These are phyloP conservation scores for Limnothrissa miodon DNA, from an alignment of 2,113 vertebrate genomes.

Conservation along the genomic window DNA sequence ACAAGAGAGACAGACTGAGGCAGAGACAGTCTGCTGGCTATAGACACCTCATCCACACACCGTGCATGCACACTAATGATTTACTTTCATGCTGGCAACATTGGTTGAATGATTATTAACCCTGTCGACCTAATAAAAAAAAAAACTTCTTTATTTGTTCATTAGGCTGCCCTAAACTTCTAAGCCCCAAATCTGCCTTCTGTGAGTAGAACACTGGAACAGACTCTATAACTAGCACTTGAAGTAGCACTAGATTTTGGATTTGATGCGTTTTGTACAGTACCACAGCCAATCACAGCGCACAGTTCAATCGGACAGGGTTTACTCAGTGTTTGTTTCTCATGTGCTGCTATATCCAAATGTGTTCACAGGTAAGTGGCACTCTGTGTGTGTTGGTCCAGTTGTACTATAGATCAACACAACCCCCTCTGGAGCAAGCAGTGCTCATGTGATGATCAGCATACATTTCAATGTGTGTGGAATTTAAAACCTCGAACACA, in stretches of 20 bases:
- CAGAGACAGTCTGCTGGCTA: neutral
- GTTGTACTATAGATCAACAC: neutral
- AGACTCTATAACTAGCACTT: no score
- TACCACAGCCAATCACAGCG: neutral
- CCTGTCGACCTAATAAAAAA: slow-evolving; percentile 6
- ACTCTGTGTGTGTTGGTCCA: neutral
- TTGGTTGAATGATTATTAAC: slow-evolving; percentile 43
- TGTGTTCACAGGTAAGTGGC: slow-evolving; percentile 10
- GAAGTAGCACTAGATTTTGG: neutral
- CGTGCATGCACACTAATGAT: slow-evolving; percentile 37
- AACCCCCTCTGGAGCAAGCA: neutral
- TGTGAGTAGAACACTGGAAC: no score
- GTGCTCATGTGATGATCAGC: neutral
- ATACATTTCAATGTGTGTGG: slow-evolving; percentile 31
- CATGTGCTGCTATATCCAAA: slow-evolving; percentile 6
- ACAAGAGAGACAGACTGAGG: no score
- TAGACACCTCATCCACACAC: slow-evolving; percentile 29
- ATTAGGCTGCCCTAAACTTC: neutral
- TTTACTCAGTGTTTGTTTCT: neutral
- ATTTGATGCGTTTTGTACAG: no score
- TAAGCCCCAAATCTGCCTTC: neutral
- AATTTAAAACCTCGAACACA: slow-evolving; percentile 30
- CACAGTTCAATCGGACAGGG: neutral
- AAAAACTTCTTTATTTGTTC: slow-evolving; percentile 8
- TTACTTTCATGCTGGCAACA: slow-evolving; percentile 31